Percentiles rank a stretch among this genome's conserved stretches.
Conservation (phyloP, 2,113 vertebrate genomes). For the Lepidothrix coronata region DNA sequence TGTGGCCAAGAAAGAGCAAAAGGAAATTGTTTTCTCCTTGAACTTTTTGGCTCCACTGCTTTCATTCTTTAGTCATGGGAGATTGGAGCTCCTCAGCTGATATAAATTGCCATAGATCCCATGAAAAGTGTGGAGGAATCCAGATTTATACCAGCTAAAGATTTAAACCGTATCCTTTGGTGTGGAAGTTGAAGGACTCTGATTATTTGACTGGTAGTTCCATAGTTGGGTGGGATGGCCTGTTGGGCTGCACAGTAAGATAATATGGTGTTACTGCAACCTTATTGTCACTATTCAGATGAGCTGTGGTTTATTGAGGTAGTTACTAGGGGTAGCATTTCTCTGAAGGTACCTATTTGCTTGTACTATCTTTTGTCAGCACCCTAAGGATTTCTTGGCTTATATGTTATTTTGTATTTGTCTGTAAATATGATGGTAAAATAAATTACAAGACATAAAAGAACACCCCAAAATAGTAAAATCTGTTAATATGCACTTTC, state of each 20-base stretch:
- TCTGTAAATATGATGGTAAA: conserved; percentile 20
- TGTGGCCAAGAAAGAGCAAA: not conserved
- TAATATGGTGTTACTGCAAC: not conserved
- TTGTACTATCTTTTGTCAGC: not conserved
- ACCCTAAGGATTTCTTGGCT: not conserved
- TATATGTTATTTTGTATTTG: not conserved
- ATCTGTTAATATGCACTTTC: conserved; percentile 15
- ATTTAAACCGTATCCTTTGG: not conserved
- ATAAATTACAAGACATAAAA: conserved; percentile 7
- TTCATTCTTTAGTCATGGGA: not conserved
- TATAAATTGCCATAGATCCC: not conserved
- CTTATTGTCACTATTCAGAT: not conserved
- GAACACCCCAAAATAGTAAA: conserved; percentile 32
- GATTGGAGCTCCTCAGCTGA: not conserved
- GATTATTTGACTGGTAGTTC: not conserved
- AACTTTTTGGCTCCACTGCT: not conserved
- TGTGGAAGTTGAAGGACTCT: not conserved
- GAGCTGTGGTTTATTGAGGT: not conserved
- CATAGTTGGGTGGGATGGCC: not conserved
- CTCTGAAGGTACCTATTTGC: not conserved
- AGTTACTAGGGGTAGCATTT: not conserved
- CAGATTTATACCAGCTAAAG: not conserved
- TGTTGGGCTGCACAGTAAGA: not conserved
- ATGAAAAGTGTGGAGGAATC: not conserved
- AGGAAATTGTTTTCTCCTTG: not conserved